A percentile compares a stretch with the other conserved stretches of the same genome.
These are phyloP conservation scores for Notodonta dromedarius DNA, from an alignment of 2,888 invertebrate species.

Conservation along the genomic window DNA sequence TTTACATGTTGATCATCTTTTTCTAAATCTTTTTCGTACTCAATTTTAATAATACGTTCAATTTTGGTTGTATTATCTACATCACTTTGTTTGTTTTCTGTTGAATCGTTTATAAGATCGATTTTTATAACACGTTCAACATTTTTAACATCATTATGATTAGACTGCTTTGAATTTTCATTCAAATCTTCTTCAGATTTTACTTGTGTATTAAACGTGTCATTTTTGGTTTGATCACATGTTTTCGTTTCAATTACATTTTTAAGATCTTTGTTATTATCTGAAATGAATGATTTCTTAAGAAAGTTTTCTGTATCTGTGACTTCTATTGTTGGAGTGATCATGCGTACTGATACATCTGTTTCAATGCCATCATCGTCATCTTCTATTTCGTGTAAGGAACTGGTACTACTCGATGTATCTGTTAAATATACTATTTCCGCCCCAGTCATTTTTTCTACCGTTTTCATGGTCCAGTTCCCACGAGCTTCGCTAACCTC, in stretches of 20 bases:
- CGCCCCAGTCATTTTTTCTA: constrained; percentile 83
- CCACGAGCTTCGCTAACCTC: constrained; percentile 84
- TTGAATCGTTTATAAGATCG: constrained; percentile 13
- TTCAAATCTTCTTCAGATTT: constrained; percentile 7
- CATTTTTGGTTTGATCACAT: neutral
- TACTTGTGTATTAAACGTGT: constrained; percentile 14
- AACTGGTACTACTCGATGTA: constrained; percentile 86
- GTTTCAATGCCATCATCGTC: constrained; percentile 75
- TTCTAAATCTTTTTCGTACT: constrained; percentile 15
- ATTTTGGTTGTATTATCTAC: constrained; percentile 7
- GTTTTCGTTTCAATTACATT: constrained; percentile 7
- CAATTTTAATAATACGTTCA: constrained; percentile 14
- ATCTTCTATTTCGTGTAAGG: constrained; percentile 81
- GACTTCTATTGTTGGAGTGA: constrained; percentile 80
- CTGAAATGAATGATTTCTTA: constrained; percentile 60
- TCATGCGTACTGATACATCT: constrained; percentile 76
- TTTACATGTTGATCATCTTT: constrained; percentile 6
- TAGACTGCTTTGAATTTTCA: neutral
- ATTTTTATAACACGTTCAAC: constrained; percentile 16
- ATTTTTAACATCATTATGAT: constrained; percentile 4
- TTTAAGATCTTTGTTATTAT: constrained; percentile 24
- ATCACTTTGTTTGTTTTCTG: constrained; percentile 11
- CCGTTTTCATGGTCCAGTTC: constrained; percentile 78
- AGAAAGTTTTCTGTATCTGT: constrained; percentile 73
- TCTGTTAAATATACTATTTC: constrained; percentile 89